Base-by-base conservation (phyloP, 92 coral and sea anemone genomes). In the Bergia puertoricense region DNA sequence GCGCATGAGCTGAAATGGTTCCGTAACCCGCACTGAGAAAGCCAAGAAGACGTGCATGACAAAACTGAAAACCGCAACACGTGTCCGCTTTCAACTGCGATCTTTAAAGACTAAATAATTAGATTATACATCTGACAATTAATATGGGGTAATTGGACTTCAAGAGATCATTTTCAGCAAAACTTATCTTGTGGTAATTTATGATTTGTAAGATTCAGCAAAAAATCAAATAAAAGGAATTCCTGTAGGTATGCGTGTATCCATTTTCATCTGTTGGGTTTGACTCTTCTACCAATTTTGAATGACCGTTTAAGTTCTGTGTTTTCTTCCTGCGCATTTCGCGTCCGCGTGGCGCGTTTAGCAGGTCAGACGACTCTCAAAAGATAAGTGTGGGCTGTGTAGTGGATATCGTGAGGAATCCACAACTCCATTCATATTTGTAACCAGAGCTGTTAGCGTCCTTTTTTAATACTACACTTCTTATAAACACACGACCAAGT, bases 11-110 rank as follows among this genome's bases (percentile, higher is more conserved):
- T 43, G 6, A 2, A 11, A 41, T 41, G 18, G 48, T 16, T 56
- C 30, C 30, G 30, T 80, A 10, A 13, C 82, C 62, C 62, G 51
- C 40, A 16, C 8, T 48, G 75, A 3, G 41, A 22, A 48, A 71
- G 23, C 14, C 30, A 50, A 11, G 51, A 69, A 67, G 1, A 15
- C 20, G 77, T 84, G 77, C 50, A 44, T 46, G 78, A 69, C 45
- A 74, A 84, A 46, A 69, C 62, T 74, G 62, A 84, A 84, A 84
- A 84, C 87, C 87, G 30, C 87, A 54, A 84, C 87, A 84, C 87
- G 87, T 84, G 87, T 72, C 59, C 78, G 75, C 87, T 71, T 71
- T 84, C 77, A 84, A 37, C 79, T 84, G 66, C 71, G 10, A 84
- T 30, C 68, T 45, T 72, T 71, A 69, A 37, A 72, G 45, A 71